Percentiles rank a stretch among this genome's conserved stretches.
These are phyloP conservation scores for Meghimatium bilineatum DNA, from an alignment of 2,888 invertebrate genomes.

Conservation along the genomic window DNA sequence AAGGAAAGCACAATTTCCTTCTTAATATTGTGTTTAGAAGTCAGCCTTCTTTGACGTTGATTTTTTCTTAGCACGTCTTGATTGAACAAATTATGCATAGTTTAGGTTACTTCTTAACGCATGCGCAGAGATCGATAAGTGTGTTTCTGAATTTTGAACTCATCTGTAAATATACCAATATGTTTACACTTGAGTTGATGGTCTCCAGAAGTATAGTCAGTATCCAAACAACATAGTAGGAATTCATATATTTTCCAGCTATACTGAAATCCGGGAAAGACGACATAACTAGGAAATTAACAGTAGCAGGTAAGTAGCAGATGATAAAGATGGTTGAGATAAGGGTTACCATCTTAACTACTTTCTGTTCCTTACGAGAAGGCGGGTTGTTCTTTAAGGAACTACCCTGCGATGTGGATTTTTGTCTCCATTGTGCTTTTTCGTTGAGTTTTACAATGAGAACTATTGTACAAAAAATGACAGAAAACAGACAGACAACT, in stretches of 20 bases:
- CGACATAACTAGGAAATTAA: not conserved
- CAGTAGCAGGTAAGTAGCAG: not conserved
- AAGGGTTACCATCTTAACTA: conserved; percentile 2
- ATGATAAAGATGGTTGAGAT: conserved; percentile 10
- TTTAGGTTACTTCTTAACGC: not conserved
- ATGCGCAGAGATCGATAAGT: not conserved
- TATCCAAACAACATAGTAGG: not conserved
- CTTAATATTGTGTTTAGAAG: too few relatives aligned
- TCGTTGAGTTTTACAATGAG: conserved; percentile 9
- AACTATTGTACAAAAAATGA: not conserved
- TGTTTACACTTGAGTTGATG: not conserved
- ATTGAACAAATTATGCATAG: too few relatives aligned
- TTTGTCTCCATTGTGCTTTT: conserved; percentile 27
- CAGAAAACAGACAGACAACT: not conserved
- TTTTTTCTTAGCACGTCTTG: too few relatives aligned
- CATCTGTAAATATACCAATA: conserved; percentile 13
- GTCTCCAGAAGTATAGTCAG: not conserved
- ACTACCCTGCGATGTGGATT: not conserved
- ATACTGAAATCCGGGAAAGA: not conserved
- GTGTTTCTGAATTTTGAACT: conserved; percentile 3
- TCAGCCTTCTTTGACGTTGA: too few relatives aligned
- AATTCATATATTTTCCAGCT: not conserved
- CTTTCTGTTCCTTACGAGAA: not conserved
- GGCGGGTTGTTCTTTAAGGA: not conserved
- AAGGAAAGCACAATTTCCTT: too few relatives aligned